Percentiles rank a stretch among this genome's conserved stretches.
These are phyloP conservation scores for Lycophotia porphyrea DNA, from an alignment of 2,888 invertebrate genomes.

Conservation along the genomic window DNA sequence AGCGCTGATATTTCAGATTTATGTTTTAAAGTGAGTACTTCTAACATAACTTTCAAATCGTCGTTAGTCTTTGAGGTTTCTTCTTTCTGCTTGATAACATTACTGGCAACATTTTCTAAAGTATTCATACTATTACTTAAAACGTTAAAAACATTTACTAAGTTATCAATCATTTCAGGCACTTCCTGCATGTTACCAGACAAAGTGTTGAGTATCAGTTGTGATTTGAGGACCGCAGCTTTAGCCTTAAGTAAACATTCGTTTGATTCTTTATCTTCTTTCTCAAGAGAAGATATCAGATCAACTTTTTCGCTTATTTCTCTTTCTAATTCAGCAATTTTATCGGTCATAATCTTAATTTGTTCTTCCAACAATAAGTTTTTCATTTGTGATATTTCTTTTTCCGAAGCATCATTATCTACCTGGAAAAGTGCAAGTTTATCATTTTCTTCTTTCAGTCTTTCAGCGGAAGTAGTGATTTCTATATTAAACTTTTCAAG, in stretches of 20 bases:
- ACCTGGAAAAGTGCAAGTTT: conserved; percentile 60
- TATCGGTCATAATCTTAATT: conserved; percentile 64
- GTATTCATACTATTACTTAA: conserved; percentile 70
- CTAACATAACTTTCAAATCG: conserved; percentile 61
- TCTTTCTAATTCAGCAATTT: conserved; percentile 68
- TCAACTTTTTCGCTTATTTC: conserved; percentile 70
- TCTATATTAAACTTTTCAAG: conserved; percentile 66
- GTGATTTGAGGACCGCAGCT: conserved; percentile 68
- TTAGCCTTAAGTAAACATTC: conserved; percentile 72
- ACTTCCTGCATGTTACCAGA: conserved; percentile 73
- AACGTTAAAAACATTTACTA: conserved; percentile 69
- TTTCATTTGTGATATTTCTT: conserved; percentile 65
- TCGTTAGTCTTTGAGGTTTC: conserved; percentile 48
- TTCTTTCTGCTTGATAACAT: conserved; percentile 71
- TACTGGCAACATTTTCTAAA: conserved; percentile 71
- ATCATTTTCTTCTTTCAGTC: conserved; percentile 70
- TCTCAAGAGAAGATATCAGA: conserved; percentile 69
- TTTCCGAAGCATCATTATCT: conserved; percentile 59
- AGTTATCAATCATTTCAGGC: conserved; percentile 72
- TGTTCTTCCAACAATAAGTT: conserved; percentile 63
- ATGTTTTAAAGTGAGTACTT: conserved; percentile 57
- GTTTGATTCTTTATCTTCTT: conserved; percentile 66
- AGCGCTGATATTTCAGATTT: conserved; percentile 59
- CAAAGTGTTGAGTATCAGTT: conserved; percentile 71
- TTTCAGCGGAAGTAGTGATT: conserved; percentile 58